These are phyloP conservation scores for Euglossa dilemma DNA, from an alignment of 1,140 invertebrate species.

Conservation along the genomic window DNA sequence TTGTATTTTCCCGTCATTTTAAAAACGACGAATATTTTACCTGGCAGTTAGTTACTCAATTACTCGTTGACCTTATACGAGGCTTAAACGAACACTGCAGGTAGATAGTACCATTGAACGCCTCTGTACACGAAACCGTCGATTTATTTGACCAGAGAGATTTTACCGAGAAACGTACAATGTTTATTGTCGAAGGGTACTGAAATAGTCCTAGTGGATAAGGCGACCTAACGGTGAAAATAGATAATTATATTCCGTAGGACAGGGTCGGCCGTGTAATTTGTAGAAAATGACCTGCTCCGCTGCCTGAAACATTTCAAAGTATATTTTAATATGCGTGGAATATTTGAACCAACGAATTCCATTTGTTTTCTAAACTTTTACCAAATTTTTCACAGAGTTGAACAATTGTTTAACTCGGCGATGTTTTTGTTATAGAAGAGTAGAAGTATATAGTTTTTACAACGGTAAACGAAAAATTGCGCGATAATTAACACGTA, in stretches of 20 bases:
- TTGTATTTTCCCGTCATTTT: neutral
- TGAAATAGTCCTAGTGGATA: neutral
- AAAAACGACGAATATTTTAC: slow-evolving; percentile 1
- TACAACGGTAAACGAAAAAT: too few relatives aligned
- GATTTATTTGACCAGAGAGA: neutral
- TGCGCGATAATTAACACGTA: too few relatives aligned
- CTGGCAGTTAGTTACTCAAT: neutral
- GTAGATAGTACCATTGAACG: neutral
- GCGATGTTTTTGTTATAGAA: too few relatives aligned
- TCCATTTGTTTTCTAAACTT: neutral
- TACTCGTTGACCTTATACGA: neutral
- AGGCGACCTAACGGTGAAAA: slow-evolving; percentile 3
- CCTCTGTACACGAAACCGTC: too few relatives aligned
- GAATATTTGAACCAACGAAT: neutral
- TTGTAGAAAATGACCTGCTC: neutral
- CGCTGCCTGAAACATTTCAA: neutral
- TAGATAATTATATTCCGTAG: slow-evolving; percentile 5
- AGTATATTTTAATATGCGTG: neutral
- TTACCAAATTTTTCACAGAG: too few relatives aligned
- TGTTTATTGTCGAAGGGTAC: slow-evolving; percentile 13
- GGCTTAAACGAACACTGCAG: neutral
- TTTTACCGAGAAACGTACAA: neutral
- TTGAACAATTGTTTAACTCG: too few relatives aligned
- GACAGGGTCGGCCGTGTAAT: neutral
- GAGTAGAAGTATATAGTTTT: too few relatives aligned